A percentile compares a stretch with the other conserved stretches of the same genome.
phyloP scores from a whole-genome alignment of 2,888 invertebrate genomes.

The Esperia sulphurella region DNA sequence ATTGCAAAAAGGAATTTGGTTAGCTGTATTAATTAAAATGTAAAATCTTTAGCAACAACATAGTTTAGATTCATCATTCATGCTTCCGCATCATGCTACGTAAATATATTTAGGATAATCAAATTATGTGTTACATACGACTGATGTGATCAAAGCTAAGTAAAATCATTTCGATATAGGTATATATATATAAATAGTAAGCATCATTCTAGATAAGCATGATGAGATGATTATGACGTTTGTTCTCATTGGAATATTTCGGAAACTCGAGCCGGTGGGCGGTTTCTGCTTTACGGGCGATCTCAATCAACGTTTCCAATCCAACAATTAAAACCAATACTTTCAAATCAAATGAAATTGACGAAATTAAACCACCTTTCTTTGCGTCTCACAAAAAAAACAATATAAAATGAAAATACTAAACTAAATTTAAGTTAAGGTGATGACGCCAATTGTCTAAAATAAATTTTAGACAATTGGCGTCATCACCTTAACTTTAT shows the following conservation, averaged over 20 bases:
- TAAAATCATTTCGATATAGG: background rate
- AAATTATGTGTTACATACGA: conserved; percentile 3
- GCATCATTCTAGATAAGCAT: conserved; percentile 44
- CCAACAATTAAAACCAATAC: no score
- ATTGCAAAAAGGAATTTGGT: no score
- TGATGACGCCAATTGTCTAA: no score
- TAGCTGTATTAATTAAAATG: background rate
- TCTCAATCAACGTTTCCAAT: no score
- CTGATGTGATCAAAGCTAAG: conserved; percentile 14
- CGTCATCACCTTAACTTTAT: no score
- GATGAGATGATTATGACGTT: conserved; percentile 18
- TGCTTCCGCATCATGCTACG: conserved; percentile 6
- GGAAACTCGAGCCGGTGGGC: conserved; percentile 36
- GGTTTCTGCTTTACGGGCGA: conserved; percentile 41
- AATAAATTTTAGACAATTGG: no score
- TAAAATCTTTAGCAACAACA: conserved; percentile 5
- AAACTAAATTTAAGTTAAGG: no score
- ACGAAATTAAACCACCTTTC: no score
- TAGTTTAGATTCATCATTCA: conserved; percentile 7
- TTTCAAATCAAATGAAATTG: no score
- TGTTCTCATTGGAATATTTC: conserved; percentile 52
- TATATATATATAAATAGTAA: conserved; percentile 15
- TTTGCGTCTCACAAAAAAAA: no score
- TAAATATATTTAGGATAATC: conserved; percentile 4
- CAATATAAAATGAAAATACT: no score